Evolutionary conservation across 2,113 vertebrate species (phyloP), one percentile per base, ranked within the genome.

Genomic region (Corythoichthys intestinalis): DNA sequence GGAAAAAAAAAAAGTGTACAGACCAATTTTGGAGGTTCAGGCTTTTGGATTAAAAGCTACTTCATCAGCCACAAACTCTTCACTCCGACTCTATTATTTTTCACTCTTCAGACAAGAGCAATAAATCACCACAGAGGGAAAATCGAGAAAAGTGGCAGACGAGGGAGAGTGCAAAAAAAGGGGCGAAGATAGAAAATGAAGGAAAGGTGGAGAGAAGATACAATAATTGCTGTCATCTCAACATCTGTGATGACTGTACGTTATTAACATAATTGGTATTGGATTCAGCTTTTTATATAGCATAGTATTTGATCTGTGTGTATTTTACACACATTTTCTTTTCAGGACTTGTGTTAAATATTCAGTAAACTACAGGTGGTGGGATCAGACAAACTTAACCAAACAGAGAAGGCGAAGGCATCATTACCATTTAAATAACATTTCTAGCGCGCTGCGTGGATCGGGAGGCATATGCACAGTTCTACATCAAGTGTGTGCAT

Each of bases 341-440:
- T 73, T 61, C 66, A 77, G 70, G 57, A 50, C 53, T 53, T 52
- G 65, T 66, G 65, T 65, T 73, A 79, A 85, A 83, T 85, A 75
- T 85, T 77, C 77, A 66, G 77, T 65, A 73, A 84, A 85, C 87
- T 85, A 84, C 85, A 86, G 88, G 87, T 83, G 83, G 87, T 66
- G 60, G 74, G 84, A 85, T 86, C 75, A 87, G 74, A 83, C 74
- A 75, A 78, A 87, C 70, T 67, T 75, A 79, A 81, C 76, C 77
- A 84, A 87, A 86, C 84, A 79, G 75, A 73, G 86, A 74, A 83
- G 66, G 83, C 72, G 76, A 83, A 88, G 79, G 75, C 81, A 78
- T 86, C 72, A 91, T 91, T 91, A 88, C 78, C 88, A 91, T 92
- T 90, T 90, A 90, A 90, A 92, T 91, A 91, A 88, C 87, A 75